phyloP scores from a whole-genome alignment of 1,140 invertebrate species.

The Scaptomyza graminum region DNA sequence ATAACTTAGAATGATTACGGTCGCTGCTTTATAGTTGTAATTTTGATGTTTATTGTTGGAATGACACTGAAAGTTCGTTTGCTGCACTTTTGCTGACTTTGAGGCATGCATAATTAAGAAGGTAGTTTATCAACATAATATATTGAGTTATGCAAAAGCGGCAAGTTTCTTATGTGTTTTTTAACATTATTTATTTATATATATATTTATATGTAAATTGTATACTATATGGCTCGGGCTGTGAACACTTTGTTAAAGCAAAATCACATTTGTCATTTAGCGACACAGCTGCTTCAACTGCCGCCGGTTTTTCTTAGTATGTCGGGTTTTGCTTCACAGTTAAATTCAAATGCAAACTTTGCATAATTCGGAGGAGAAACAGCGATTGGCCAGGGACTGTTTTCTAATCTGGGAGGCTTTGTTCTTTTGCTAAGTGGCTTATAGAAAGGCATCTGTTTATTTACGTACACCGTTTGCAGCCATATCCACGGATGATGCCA shows the following conservation, averaged over 20 bases:
- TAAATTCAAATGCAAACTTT: constrained; percentile 6
- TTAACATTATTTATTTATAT: neutral
- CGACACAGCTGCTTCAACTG: constrained; percentile 1
- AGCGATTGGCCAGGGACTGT: constrained; percentile 3
- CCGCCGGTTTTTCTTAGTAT: neutral
- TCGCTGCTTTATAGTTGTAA: neutral
- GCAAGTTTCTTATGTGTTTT: neutral
- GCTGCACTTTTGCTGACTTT: constrained; percentile 44
- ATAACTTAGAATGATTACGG: no score
- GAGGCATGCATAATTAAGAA: constrained; percentile 66
- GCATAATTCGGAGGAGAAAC: constrained; percentile 13
- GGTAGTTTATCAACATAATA: constrained; percentile 21
- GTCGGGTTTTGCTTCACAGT: neutral
- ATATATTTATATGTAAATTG: neutral
- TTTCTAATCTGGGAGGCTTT: constrained; percentile 4
- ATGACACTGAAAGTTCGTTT: constrained; percentile 55
- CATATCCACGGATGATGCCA: constrained; percentile 83
- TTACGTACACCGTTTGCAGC: constrained; percentile 80
- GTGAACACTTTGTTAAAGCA: constrained; percentile 9
- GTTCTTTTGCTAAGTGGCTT: constrained; percentile 36
- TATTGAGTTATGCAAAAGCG: constrained; percentile 14
- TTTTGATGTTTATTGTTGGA: constrained; percentile 32
- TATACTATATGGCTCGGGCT: neutral
- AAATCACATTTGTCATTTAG: constrained; percentile 1
- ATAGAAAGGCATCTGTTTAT: neutral